Evolutionary conservation across 2,797 vertebrate genomes (phyloP).

Genomic region (Choloepus didactylus): DNA sequence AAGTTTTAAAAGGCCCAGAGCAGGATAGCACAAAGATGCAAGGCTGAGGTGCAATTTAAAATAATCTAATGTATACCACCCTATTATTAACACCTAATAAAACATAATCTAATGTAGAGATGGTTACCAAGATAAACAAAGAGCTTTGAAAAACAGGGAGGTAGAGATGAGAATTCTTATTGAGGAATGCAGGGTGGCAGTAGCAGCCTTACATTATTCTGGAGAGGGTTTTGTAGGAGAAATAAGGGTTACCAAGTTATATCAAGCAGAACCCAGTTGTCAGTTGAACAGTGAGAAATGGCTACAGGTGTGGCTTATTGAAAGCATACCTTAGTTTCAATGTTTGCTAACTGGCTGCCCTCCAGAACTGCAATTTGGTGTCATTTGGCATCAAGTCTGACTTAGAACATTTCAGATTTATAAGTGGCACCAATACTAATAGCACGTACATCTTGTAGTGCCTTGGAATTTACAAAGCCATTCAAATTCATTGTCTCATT

Average conservation of each 20-base stretch:
- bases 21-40: neutral
- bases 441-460: neutral
- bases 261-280: neutral
- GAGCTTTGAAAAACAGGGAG: neutral
- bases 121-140: neutral
- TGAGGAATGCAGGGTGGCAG: neutral
- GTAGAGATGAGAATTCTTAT: neutral
- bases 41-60: neutral
- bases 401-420: neutral
- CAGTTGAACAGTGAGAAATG: neutral
- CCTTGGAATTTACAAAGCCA: neutral
- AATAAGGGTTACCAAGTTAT: neutral
- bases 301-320: neutral
- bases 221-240: neutral
- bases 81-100: neutral
- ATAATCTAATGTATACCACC: neutral
- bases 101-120: neutral
- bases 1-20: neutral
- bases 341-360: conserved; percentile 12
- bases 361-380: conserved; percentile 21
- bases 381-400: conserved; percentile 22
- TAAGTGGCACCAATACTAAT: neutral
- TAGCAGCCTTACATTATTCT: neutral
- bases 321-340: neutral
- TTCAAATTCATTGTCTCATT: neutral